These are phyloP conservation scores for Rhinatrema bivittatum DNA, from an alignment of 2,797 vertebrate species.

Conservation along the genomic window DNA sequence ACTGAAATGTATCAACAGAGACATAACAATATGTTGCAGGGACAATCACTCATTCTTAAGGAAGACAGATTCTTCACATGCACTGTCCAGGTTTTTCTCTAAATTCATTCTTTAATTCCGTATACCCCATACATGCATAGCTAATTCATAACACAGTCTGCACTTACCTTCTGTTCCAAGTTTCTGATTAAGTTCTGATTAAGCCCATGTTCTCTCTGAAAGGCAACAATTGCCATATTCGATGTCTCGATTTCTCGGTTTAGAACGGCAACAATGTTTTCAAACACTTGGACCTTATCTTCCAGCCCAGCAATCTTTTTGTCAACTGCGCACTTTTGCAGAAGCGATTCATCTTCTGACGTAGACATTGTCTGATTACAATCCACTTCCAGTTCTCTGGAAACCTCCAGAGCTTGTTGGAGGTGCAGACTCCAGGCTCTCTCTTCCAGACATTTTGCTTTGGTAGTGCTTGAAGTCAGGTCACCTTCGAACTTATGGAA, in stretches of 20 bases:
- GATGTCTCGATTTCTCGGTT: constrained; percentile 71
- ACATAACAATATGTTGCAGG: too few species aligned
- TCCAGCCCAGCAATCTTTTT: constrained; percentile 62
- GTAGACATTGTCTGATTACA: constrained; percentile 19
- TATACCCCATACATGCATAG: too few species aligned
- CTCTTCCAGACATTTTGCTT: constrained; percentile 9
- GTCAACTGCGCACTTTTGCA: constrained; percentile 38
- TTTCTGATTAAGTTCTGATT: constrained; percentile 54
- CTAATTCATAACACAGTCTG: too few species aligned
- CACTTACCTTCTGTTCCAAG: constrained; percentile 62
- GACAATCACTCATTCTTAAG: too few species aligned
- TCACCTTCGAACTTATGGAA: neutral
- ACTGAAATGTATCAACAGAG: too few species aligned
- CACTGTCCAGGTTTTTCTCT: too few species aligned
- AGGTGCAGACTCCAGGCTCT: constrained; percentile 33
- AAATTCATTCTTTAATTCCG: too few species aligned
- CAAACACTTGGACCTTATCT: constrained; percentile 63
- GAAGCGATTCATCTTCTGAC: constrained; percentile 20
- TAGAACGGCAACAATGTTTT: constrained; percentile 71
- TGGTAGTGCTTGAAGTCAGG: neutral
- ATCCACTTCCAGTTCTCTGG: constrained; percentile 36
- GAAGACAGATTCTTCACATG: too few species aligned
- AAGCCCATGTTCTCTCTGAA: constrained; percentile 54
- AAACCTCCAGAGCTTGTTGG: constrained; percentile 19
- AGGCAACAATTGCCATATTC: constrained; percentile 44